Evolutionary conservation across 1,140 invertebrate genomes (phyloP), one percentile per base, ranked within the genome.

Genomic region (Paraescarpia echinospica): DNA sequence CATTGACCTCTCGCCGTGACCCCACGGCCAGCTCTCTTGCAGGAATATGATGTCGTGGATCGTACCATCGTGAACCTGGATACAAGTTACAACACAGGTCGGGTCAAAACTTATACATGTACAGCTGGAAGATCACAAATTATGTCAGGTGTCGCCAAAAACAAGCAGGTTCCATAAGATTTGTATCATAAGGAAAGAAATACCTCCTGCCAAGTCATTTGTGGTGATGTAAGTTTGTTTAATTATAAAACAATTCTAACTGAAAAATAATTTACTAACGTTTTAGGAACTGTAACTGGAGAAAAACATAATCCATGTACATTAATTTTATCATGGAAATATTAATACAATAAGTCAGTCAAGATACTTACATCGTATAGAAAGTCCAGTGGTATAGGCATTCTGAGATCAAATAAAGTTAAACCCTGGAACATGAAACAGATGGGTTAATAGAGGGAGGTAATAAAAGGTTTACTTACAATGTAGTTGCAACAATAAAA

Each of bases 331-430:
- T 12, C 41, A 4, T 41, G 41, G 4, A 41, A 41, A 14, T 89
- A 89, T 9, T 34, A 14, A 4, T 89, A 8, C n/a, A 4, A 34
- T 41, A 90, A 33, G 34, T n/a, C 18, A 90, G 33, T 90, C 31
- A 88, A 90, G 51, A 33, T 34, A 93, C 95, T 95, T 94, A 97
- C 96, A 95, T 97, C 96, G 94, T 96, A 96, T 35, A 96, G 95
- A 95, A 96, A 96, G 94, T 97, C 96, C 90, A 96, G 93, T 9
- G 96, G 96, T 92, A 96, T 94, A 89, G 96, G 96, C 96, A 96
- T 96, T 89, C 96, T 94, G 41, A 97, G 94, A 93, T 97, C 96
- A 93, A 97, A 95, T n/a, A 93, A 93, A 91, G 92, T n/a, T 48
- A 89, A 59, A 14, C 91, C 34, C 91, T 77, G 90, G 33, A 92